Percentiles rank a stretch among this genome's conserved stretches.
These are phyloP conservation scores for Drosophila setifemur DNA, from an alignment of 1,140 invertebrate genomes.

Conservation along the genomic window DNA sequence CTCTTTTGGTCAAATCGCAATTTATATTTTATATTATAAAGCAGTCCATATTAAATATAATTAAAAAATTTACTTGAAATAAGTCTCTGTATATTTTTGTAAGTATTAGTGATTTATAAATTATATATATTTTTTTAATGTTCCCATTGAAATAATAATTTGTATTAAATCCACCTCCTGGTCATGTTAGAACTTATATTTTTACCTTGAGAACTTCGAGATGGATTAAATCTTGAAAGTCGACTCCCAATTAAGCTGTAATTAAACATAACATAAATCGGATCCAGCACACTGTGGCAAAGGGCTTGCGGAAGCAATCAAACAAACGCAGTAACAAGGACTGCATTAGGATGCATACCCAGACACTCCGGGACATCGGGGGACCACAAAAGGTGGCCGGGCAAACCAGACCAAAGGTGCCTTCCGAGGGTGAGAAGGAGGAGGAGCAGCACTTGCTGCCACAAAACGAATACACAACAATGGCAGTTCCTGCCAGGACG, in stretches of 20 bases:
- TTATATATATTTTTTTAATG: neutral
- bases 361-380: slow-evolving; percentile 36
- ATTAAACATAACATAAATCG: slow-evolving; percentile 17
- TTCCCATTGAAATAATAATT: too few species aligned
- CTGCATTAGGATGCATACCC: slow-evolving; percentile 50
- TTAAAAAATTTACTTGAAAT: too few species aligned
- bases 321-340: slow-evolving; percentile 46
- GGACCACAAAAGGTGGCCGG: slow-evolving; percentile 37
- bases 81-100: too few species aligned
- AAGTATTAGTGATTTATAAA: neutral
- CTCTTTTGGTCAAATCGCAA: too few species aligned
- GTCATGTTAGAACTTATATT: neutral
- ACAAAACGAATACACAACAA: slow-evolving; percentile 29
- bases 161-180: too few species aligned
- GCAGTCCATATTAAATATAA: too few species aligned
- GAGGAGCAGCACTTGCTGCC: slow-evolving; percentile 15
- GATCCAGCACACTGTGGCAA: slow-evolving; percentile 15
- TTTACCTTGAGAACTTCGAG: neutral
- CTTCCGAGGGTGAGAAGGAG: slow-evolving; percentile 2
- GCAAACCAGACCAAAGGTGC: slow-evolving; percentile 40
- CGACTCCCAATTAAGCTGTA: too few species aligned
- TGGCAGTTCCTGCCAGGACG: slow-evolving; percentile 32
- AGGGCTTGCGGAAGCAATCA: slow-evolving; percentile 37
- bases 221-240: too few species aligned
- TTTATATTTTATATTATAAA: too few species aligned